Percentiles rank a stretch among this genome's conserved stretches.
phyloP scores from a whole-genome alignment of 2,888 invertebrate genomes.

The Shargacucullia verbasci region DNA sequence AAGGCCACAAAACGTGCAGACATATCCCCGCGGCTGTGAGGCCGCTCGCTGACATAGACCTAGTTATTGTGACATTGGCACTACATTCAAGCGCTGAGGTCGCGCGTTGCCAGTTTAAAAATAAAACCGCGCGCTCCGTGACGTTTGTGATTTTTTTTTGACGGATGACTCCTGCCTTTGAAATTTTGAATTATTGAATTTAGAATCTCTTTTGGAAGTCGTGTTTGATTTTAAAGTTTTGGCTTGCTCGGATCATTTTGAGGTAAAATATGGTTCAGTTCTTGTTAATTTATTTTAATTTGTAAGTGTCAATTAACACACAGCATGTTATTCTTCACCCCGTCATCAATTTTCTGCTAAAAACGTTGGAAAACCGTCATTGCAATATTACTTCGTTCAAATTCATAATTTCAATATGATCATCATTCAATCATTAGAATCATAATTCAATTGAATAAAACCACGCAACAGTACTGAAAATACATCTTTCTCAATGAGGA shows the following conservation, averaged over 20 bases:
- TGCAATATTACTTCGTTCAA: too few relatives aligned
- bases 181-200: constrained; percentile 36
- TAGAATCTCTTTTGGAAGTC: constrained; percentile 6
- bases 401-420: too few relatives aligned
- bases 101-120: constrained; percentile 83
- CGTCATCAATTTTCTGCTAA: too few relatives aligned
- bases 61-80: constrained; percentile 87
- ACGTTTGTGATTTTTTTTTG: constrained; percentile 67
- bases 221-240: constrained; percentile 13
- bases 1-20: constrained; percentile 70
- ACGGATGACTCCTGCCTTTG: constrained; percentile 56
- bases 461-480: too few relatives aligned
- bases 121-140: constrained; percentile 73
- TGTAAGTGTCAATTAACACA: too few relatives aligned
- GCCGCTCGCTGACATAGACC: constrained; percentile 87
- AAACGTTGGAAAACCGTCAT: too few relatives aligned
- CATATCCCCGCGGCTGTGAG: constrained; percentile 70
- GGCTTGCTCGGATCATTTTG: constrained; percentile 12
- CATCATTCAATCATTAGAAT: too few relatives aligned
- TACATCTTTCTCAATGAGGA: too few relatives aligned
- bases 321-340: too few relatives aligned
- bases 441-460: too few relatives aligned
- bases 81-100: constrained; percentile 87
- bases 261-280: constrained; percentile 20
- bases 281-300: not conserved